Percentiles rank a stretch among this genome's conserved stretches.
phyloP scores from a whole-genome alignment of 2,113 vertebrate species.

The Blennius ocellaris region DNA sequence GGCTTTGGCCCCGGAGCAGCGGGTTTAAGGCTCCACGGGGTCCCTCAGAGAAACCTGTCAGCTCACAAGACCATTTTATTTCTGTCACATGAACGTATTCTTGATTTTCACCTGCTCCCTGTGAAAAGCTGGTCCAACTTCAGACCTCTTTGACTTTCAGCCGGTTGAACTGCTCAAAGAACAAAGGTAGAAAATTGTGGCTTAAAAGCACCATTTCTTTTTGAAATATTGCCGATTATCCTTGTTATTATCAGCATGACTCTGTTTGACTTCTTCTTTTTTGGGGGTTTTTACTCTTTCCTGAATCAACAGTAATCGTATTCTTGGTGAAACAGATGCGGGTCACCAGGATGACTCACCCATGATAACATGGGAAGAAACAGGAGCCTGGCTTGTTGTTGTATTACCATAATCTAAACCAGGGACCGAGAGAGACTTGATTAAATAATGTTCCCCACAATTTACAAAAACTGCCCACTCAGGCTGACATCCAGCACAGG shows the following conservation, averaged over 20 bases:
- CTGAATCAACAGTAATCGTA: conserved; percentile 16
- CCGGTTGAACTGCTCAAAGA: not conserved
- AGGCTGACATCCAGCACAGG: not conserved
- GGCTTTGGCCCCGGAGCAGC: not conserved
- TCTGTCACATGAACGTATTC: not conserved
- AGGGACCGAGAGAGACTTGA: not conserved
- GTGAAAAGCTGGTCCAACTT: not conserved
- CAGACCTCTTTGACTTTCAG: not conserved
- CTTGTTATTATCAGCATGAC: not conserved
- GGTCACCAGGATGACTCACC: conserved; percentile 30
- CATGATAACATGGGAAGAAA: conserved; percentile 25
- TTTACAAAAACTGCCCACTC: not conserved
- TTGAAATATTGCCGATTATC: not conserved
- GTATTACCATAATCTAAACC: conserved; percentile 1
- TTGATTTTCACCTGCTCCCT: not conserved
- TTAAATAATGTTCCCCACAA: not conserved
- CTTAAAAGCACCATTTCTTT: not conserved
- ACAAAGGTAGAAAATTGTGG: not conserved
- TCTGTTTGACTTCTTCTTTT: not conserved
- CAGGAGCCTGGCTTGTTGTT: conserved; percentile 7
- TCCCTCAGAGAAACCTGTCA: not conserved
- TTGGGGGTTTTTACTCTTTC: not conserved
- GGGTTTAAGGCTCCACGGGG: not conserved
- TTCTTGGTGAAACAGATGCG: conserved; percentile 16
- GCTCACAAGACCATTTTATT: not conserved